Conservation (phyloP, 2,888 invertebrate genomes). For the Dynastes maya region DNA sequence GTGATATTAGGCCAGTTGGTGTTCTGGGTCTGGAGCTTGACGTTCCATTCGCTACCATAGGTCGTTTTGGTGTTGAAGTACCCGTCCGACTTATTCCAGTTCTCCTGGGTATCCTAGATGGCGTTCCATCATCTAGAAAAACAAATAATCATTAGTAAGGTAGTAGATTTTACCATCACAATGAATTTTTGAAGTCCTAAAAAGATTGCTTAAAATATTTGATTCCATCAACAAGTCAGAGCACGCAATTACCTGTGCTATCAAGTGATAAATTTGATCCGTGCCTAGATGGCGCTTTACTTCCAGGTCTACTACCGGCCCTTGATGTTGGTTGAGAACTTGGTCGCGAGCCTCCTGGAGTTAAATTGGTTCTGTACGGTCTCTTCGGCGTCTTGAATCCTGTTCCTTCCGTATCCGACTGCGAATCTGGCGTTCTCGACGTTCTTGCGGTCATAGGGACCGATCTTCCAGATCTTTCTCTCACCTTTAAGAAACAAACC, state of each 20-base stretch:
- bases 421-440: slow-evolving; percentile 90
- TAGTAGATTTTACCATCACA: neutral
- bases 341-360: slow-evolving; percentile 83
- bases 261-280: slow-evolving; percentile 93
- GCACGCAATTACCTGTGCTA: slow-evolving; percentile 80
- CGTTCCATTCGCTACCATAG: slow-evolving; percentile 72
- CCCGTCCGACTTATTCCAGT: slow-evolving; percentile 73
- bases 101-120: slow-evolving; percentile 88
- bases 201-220: neutral
- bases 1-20: slow-evolving; percentile 84
- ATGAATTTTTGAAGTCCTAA: no score
- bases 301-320: slow-evolving; percentile 88
- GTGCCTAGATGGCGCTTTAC: slow-evolving; percentile 94
- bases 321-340: slow-evolving; percentile 88
- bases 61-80: slow-evolving; percentile 73
- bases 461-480: slow-evolving; percentile 93
- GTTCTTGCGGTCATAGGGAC: slow-evolving; percentile 89
- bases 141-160: slow-evolving; percentile 16
- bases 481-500: slow-evolving; percentile 77
- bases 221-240: no score
- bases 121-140: slow-evolving; percentile 81
- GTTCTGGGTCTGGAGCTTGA: slow-evolving; percentile 79
- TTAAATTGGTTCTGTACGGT: slow-evolving; percentile 79
- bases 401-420: slow-evolving; percentile 89
- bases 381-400: slow-evolving; percentile 79